Conservation (phyloP, 2,888 invertebrate genomes). For the Gnatocerus cornutus region DNA sequence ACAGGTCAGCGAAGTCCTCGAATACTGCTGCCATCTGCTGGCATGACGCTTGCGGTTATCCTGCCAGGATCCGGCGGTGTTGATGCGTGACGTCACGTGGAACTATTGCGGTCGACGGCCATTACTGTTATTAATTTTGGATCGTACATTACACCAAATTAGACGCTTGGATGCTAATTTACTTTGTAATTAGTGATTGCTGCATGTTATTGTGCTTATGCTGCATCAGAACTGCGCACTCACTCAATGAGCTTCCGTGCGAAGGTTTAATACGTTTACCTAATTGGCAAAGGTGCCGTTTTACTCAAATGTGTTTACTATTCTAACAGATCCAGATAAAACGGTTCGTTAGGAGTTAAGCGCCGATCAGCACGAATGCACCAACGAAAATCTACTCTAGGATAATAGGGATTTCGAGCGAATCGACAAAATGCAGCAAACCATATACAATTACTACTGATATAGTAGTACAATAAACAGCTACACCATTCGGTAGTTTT, state of each 20-base stretch:
- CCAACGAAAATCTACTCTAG: too few species aligned
- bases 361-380: background rate
- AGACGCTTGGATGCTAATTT: constrained; percentile 28
- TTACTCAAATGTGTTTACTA: constrained; percentile 15
- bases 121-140: constrained; percentile 46
- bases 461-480: too few species aligned
- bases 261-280: constrained; percentile 2
- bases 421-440: too few species aligned
- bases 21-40: constrained; percentile 25
- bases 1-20: constrained; percentile 38
- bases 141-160: constrained; percentile 39
- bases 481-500: too few species aligned
- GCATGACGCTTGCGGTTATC: constrained; percentile 27
- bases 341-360: constrained; percentile 1
- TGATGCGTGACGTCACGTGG: constrained; percentile 33
- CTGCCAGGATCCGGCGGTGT: constrained; percentile 32
- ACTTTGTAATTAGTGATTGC: constrained; percentile 39
- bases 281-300: constrained; percentile 29
- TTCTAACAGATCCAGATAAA: constrained; percentile 6
- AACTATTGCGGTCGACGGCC: constrained; percentile 32
- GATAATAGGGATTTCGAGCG: too few species aligned
- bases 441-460: too few species aligned
- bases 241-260: constrained; percentile 16
- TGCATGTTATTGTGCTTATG: constrained; percentile 14
- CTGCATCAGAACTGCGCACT: background rate